These are phyloP conservation scores for Pogonomyrmex barbatus DNA, from an alignment of 1,140 invertebrate species.

Conservation along the genomic window DNA sequence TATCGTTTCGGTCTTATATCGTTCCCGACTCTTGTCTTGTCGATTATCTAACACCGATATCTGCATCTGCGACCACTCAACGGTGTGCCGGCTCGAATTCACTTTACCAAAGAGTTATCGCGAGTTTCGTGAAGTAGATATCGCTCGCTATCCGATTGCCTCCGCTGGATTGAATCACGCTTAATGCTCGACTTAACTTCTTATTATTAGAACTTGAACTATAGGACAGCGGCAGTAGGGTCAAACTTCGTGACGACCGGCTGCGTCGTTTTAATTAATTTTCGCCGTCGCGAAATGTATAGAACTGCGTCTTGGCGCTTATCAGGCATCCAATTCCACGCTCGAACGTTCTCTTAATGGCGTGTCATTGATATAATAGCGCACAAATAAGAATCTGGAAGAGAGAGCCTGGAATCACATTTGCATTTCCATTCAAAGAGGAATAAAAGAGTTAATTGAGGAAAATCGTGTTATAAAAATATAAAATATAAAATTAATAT, in stretches of 20 bases:
- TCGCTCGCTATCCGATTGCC: conserved; percentile 64
- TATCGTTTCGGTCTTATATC: background rate
- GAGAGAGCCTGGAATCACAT: background rate
- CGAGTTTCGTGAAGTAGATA: conserved; percentile 68
- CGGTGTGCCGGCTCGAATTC: conserved; percentile 11
- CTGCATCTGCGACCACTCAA: conserved; percentile 18
- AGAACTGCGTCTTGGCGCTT: conserved; percentile 34
- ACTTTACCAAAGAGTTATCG: conserved; percentile 50
- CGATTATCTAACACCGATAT: conserved; percentile 42
- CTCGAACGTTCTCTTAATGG: conserved; percentile 10
- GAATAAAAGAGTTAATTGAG: background rate
- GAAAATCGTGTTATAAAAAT: background rate
- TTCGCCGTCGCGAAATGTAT: conserved; percentile 53
- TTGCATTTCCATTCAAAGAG: background rate
- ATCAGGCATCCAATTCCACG: conserved; percentile 38
- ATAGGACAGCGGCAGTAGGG: conserved; percentile 65
- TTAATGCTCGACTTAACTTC: conserved; percentile 80
- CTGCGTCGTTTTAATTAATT: conserved; percentile 81
- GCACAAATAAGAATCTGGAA: conserved; percentile 13
- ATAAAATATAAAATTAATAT: background rate
- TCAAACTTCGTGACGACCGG: conserved; percentile 74
- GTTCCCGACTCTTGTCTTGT: background rate
- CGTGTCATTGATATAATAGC: conserved; percentile 24
- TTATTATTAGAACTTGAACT: conserved; percentile 83
- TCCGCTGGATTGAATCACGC: conserved; percentile 71